Base-by-base conservation (phyloP, 2,113 vertebrate genomes). In the Osmerus mordax region DNA sequence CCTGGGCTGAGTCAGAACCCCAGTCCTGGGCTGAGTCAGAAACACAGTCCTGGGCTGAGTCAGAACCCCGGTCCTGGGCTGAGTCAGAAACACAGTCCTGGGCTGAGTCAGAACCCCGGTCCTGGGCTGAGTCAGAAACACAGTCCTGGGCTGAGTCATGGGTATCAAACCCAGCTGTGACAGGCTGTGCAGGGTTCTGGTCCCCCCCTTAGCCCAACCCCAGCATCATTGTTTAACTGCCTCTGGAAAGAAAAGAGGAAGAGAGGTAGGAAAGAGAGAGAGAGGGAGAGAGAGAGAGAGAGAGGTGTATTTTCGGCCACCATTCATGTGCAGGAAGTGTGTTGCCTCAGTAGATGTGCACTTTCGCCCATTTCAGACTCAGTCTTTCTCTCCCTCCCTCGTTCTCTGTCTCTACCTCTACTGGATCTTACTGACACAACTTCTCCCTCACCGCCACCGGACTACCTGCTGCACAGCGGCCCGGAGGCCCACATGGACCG, bases 401-500 rank as follows among this genome's bases (percentile, higher is more conserved):
- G 18, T 41, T 58, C 41, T 41, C 32, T 28, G 60, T 53, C 65
- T 15, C 16, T 69, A 32, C 29, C 7, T 41, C 2, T 9, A 16
- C 23, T 4, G n/a, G 2, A 13, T 36, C 62, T 18, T 15, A 55
- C 54, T 16, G 5, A 7, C 16, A 25, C 54, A 13, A 7, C n/a
- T 21, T 61, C 13, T 14, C 54, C 16, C 52, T 19, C 5, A 61
- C 47, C 47, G 19, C 29, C 54, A 54, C 32, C 14, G 15, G 28
- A 64, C 64, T 64, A 23, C 67, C 73, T 61, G 54, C 13, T 60
- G 21, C 21, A 21, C 21, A 21, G 21, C 21, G 21, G 21, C 21
- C 21, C 21, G 21, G 21, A 21, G 21, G 21, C 21, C 21, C 53
- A 32, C 77, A 88, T 90, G 89, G 84, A 91, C 69, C 81, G 61